Base-by-base conservation (phyloP, 1,140 invertebrate genomes). In the Tetraneura akinire region DNA sequence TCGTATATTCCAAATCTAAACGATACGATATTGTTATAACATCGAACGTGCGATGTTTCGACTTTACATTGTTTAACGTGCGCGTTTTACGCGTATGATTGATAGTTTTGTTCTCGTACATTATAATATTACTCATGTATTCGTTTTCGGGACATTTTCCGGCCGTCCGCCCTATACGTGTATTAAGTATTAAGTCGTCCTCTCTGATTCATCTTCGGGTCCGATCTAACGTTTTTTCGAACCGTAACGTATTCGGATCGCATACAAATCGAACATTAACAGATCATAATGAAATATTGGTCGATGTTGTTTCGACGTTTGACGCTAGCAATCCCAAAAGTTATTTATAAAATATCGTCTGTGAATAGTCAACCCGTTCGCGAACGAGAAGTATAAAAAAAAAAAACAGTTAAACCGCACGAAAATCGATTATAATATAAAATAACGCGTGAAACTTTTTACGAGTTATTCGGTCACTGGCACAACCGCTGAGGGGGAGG, bases 61-160 rank as follows among this genome's bases (percentile, higher is more conserved):
- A 21, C 29, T 37, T n/a, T 29, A 37, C 62, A 37, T 37, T n/a
- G n/a, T n/a, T 64, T 26, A 11, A 10, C 62, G 9, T 26, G 13
- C 26, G 26, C 18, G 8, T 4, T 8, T n/a, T n/a, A n/a, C n/a
- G n/a, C n/a, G 64, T 1, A n/a, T 68, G 64, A 68, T 68, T 68
- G 32, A 68, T 68, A 68, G 64, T 68, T 45, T 45, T 8, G 32
- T 68, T 68, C n/a, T 64, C 18, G 49, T 16, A 51, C 32, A 37
- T 37, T 37, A 37, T n/a, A n/a, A n/a, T n/a, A n/a, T n/a, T n/a
- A n/a, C n/a, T n/a, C n/a, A n/a, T n/a, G n/a, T 2, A 18, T 55
- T 55, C 51, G 21, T 45, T 42, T 26, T 4, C 5, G n/a, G 42
- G 42, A 68, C 64, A 13, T 68, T 45, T 68, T 68, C 64, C 64